Evolutionary conservation across 2,113 vertebrate genomes (phyloP).

Genomic region (Siniperca chuatsi): DNA sequence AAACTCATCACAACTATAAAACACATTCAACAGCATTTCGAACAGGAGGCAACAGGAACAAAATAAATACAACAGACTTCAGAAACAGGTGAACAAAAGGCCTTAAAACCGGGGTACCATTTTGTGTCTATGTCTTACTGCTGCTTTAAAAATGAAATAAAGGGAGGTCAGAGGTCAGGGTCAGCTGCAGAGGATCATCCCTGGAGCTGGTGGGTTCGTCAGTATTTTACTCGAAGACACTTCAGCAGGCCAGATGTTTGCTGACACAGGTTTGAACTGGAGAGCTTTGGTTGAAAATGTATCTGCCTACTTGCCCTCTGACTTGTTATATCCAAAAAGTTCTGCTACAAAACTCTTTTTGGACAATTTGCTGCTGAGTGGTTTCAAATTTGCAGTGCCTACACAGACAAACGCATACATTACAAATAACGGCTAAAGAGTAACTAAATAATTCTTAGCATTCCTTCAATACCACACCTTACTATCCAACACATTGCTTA

Average conservation of each 20-base stretch:
- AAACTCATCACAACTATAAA: neutral
- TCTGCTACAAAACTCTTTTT: neutral
- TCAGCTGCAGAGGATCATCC: neutral
- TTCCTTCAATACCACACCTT: neutral
- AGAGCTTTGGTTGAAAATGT: neutral
- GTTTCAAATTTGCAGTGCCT: slow-evolving; percentile 21
- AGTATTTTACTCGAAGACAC: neutral
- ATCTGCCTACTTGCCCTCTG: neutral
- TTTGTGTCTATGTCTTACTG: neutral
- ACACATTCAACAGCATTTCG: slow-evolving; percentile 61
- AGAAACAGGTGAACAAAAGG: slow-evolving; percentile 19
- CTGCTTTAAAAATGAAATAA: neutral
- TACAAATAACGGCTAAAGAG: neutral
- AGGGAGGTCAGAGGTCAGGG: slow-evolving; percentile 18
- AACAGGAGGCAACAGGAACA: slow-evolving; percentile 15
- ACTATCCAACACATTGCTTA: neutral
- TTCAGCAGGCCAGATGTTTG: neutral
- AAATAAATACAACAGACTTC: slow-evolving; percentile 49
- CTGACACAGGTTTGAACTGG: neutral
- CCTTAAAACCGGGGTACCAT: slow-evolving; percentile 40
- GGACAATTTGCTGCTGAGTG: neutral
- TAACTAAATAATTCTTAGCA: neutral
- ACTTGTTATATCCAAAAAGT: slow-evolving; percentile 3
- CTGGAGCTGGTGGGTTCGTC: slow-evolving; percentile 1
- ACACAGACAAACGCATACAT: neutral